Percentiles rank a stretch among this genome's conserved stretches.
These are phyloP conservation scores for Spea multiplicata DNA, from an alignment of 2,113 vertebrate genomes.

Conservation along the genomic window DNA sequence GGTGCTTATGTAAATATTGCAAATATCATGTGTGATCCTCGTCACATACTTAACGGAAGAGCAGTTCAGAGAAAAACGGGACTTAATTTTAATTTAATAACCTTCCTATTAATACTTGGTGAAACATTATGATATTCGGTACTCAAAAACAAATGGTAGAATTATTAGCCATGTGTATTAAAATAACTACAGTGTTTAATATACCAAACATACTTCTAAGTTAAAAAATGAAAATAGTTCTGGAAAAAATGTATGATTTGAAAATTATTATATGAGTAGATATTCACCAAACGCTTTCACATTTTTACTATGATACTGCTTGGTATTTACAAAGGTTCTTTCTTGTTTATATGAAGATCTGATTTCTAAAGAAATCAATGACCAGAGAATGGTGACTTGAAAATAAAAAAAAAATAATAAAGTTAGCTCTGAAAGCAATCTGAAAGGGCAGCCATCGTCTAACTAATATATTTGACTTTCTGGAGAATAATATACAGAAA, in stretches of 20 bases:
- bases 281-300: not conserved
- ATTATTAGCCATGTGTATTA: too few species aligned
- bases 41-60: too few species aligned
- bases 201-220: too few species aligned
- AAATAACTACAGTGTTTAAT: too few species aligned
- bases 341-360: conserved; percentile 36
- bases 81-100: too few species aligned
- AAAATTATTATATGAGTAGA: not conserved
- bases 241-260: not conserved
- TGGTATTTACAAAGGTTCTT: conserved; percentile 39
- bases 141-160: too few species aligned
- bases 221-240: not conserved
- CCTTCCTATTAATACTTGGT: too few species aligned
- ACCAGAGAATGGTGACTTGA: conserved; percentile 35
- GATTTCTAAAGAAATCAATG: conserved; percentile 46
- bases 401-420: conserved; percentile 38
- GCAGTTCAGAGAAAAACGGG: too few species aligned
- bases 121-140: too few species aligned
- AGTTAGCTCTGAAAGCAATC: conserved; percentile 22
- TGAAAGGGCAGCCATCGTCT: conserved; percentile 27
- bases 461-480: conserved; percentile 51
- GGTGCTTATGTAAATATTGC: too few species aligned
- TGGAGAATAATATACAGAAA: conserved; percentile 44
- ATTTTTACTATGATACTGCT: conserved; percentile 23
- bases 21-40: too few species aligned